Percentiles rank a stretch among this genome's conserved stretches.
phyloP scores from a whole-genome alignment of 1,140 invertebrate genomes.

The Steinernema khuongi region DNA sequence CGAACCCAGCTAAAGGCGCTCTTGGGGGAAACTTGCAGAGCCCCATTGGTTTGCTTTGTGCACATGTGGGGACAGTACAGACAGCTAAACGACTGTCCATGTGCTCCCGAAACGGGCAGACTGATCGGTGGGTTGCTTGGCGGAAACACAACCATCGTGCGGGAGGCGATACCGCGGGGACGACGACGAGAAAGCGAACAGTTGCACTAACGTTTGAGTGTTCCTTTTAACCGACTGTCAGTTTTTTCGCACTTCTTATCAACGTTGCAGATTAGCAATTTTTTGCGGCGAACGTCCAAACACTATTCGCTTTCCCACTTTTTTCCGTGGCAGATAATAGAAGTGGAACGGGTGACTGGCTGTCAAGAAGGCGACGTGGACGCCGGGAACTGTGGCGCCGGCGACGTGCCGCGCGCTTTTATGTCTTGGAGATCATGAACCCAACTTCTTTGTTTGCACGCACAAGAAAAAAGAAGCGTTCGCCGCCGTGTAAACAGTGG shows the following conservation, averaged over 20 bases:
- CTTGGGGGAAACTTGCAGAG: not conserved
- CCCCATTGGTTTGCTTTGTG: too few species aligned
- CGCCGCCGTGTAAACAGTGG: not conserved
- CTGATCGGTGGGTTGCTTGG: not conserved
- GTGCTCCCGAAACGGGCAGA: too few species aligned
- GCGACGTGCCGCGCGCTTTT: not conserved
- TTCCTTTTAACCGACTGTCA: slow-evolving; percentile 2
- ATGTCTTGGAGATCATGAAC: not conserved
- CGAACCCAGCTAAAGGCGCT: not conserved
- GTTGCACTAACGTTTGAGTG: not conserved
- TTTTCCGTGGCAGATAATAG: not conserved
- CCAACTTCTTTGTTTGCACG: slow-evolving; percentile 13
- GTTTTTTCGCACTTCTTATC: slow-evolving; percentile 10
- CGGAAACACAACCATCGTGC: not conserved
- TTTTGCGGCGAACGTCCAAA: not conserved
- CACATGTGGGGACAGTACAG: too few species aligned
- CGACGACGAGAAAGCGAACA: not conserved
- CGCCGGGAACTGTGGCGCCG: not conserved
- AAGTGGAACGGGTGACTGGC: not conserved
- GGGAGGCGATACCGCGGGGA: not conserved
- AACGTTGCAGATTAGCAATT: slow-evolving; percentile 14
- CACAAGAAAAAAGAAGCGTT: not conserved
- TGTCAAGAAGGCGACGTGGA: not conserved
- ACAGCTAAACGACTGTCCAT: too few species aligned
- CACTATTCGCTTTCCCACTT: not conserved